Conservation (phyloP, 2,888 invertebrate species). For the Volucella inflata region DNA sequence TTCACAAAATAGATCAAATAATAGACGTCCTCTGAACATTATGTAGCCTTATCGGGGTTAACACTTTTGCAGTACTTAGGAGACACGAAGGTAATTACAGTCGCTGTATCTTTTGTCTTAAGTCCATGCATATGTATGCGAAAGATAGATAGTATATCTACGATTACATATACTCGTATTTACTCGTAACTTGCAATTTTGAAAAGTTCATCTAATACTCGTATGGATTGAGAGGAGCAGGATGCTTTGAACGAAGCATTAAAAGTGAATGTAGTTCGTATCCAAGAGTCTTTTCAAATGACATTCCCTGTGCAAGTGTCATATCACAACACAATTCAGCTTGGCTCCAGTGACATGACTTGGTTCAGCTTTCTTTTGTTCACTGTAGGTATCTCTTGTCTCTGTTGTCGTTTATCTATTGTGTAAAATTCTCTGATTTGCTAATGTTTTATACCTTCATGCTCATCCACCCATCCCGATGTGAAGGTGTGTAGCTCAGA, state of each 20-base stretch:
- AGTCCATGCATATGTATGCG: neutral
- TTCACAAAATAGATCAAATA: neutral
- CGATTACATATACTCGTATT: neutral
- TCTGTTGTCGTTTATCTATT: constrained; percentile 13
- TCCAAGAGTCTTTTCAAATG: neutral
- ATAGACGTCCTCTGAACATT: neutral
- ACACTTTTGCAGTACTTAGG: neutral
- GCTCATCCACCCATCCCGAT: too few relatives aligned
- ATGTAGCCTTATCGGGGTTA: neutral
- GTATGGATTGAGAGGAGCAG: neutral
- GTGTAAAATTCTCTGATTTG: constrained; percentile 27
- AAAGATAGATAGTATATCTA: too few relatives aligned
- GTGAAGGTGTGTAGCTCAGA: neutral
- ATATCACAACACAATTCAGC: constrained; percentile 2
- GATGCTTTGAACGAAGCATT: neutral
- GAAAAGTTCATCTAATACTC: neutral
- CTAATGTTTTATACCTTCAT: constrained; percentile 4
- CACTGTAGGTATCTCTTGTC: too few relatives aligned
- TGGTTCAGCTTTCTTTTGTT: neutral
- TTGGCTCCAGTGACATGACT: neutral
- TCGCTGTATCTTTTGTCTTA: neutral
- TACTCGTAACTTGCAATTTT: neutral
- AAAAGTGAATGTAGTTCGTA: neutral
- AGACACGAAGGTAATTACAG: neutral
- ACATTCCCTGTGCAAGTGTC: neutral